A percentile compares a stretch with the other conserved stretches of the same genome.
Conservation (phyloP, 2,113 vertebrate species). For the Enhydra lutris region DNA sequence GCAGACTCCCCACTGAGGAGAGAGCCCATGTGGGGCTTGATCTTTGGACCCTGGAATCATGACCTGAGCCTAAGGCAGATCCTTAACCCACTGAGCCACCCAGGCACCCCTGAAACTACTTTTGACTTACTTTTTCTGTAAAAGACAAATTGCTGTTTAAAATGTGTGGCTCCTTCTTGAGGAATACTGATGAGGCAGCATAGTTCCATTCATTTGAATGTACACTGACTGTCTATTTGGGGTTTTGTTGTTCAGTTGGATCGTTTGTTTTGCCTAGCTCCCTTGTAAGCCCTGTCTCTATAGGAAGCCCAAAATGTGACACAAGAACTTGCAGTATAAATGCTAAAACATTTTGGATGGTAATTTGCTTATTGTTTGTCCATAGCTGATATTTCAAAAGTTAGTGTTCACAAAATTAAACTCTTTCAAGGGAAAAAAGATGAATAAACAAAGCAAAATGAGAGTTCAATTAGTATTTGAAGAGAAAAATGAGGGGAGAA, state of each 20-base stretch:
- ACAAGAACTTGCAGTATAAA: neutral
- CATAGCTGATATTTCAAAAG: neutral
- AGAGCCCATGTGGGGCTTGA: neutral
- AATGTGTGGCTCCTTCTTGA: neutral
- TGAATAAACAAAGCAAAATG: neutral
- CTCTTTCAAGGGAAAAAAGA: neutral
- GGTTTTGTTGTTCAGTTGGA: neutral
- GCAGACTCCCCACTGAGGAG: neutral
- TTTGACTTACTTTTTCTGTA: constrained; percentile 32
- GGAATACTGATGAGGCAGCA: neutral
- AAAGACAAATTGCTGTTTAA: neutral
- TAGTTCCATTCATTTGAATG: neutral
- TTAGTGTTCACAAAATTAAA: neutral
- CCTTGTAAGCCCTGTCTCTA: neutral
- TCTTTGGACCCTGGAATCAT: neutral
- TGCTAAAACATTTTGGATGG: neutral
- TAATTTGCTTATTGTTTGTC: neutral
- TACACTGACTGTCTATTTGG: accelerated
- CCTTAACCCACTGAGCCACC: neutral
- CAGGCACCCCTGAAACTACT: neutral
- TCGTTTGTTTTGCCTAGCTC: neutral
- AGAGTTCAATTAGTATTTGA: neutral
- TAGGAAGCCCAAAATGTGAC: neutral
- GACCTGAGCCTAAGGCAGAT: neutral
- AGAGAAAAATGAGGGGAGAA: neutral